phyloP scores from a whole-genome alignment of 2,888 invertebrate genomes.

The Baccha elongata region DNA sequence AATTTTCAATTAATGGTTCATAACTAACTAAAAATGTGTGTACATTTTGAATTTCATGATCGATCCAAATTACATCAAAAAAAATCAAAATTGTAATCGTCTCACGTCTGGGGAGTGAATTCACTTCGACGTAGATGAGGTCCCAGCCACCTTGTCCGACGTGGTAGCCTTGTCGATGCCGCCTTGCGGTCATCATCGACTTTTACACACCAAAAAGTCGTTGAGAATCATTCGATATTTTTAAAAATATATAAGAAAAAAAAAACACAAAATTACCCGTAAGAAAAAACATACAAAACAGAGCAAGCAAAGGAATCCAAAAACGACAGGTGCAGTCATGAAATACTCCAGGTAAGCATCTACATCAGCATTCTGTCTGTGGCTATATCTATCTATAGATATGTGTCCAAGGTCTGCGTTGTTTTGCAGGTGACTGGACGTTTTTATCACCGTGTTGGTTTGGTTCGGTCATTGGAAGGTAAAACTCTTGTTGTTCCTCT shows the following conservation, averaged over 20 bases:
- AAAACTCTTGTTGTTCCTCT: conserved; percentile 55
- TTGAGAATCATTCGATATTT: conserved; percentile 42
- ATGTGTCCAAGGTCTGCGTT: conserved; percentile 53
- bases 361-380: neutral
- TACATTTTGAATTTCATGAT: neutral
- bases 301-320: conserved; percentile 59
- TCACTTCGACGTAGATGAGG: conserved; percentile 21
- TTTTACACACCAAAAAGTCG: conserved; percentile 22
- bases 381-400: neutral
- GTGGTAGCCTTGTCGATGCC: conserved; percentile 31
- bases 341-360: conserved; percentile 28
- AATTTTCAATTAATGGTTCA: conserved; percentile 12
- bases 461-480: conserved; percentile 25
- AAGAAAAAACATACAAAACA: conserved; percentile 32
- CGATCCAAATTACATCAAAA: conserved; percentile 18
- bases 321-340: conserved; percentile 70
- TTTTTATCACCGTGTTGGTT: conserved; percentile 42
- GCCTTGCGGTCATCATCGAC: conserved; percentile 30
- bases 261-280: too few relatives aligned
- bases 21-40: conserved; percentile 25
- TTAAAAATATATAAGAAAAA: conserved; percentile 38
- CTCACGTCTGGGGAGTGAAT: conserved; percentile 31
- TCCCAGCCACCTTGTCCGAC: conserved; percentile 22
- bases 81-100: conserved; percentile 9
- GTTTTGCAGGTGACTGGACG: conserved; percentile 26